Conservation (phyloP, 2,888 invertebrate species). For the Cephus nigrinus region DNA sequence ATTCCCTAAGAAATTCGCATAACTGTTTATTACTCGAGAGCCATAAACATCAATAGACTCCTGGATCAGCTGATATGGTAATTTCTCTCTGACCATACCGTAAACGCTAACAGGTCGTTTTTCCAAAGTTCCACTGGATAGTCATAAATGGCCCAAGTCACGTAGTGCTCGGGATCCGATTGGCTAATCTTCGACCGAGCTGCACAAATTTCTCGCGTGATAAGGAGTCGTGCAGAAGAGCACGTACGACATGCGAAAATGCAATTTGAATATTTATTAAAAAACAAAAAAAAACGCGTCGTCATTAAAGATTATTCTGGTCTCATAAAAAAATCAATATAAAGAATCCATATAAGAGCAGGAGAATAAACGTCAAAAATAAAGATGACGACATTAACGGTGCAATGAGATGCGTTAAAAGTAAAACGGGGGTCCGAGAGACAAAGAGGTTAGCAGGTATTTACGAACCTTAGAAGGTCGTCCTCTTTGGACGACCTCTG, state of each 20-base stretch:
- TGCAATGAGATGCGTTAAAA: background rate
- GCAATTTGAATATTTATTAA: background rate
- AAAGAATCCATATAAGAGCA: background rate
- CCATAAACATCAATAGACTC: background rate
- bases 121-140: background rate
- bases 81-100: background rate
- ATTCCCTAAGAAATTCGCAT: background rate
- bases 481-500: background rate
- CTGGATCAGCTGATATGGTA: background rate
- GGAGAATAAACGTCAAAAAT: background rate
- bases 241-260: background rate
- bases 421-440: background rate
- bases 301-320: background rate
- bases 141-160: background rate
- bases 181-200: background rate
- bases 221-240: background rate
- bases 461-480: background rate
- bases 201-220: background rate
- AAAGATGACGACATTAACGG: background rate
- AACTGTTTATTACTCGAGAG: background rate
- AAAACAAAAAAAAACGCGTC: background rate
- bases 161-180: background rate
- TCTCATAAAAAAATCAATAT: background rate
- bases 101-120: background rate
- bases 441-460: background rate